These are phyloP conservation scores for Dromiciops gliroides DNA, from an alignment of 2,113 vertebrate genomes.

Conservation along the genomic window DNA sequence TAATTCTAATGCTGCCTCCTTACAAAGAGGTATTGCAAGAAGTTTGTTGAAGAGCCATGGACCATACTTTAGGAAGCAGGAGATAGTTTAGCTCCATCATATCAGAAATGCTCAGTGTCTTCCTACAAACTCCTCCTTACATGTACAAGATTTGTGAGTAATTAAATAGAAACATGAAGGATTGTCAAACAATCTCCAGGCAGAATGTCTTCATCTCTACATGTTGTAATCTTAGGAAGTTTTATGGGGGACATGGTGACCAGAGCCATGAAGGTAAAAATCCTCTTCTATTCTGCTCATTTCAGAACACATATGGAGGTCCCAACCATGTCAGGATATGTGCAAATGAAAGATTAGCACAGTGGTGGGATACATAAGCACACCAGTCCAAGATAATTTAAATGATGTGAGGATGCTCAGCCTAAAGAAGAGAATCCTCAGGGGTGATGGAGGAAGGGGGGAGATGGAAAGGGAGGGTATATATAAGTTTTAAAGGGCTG, in stretches of 20 bases:
- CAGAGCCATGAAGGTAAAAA: not conserved
- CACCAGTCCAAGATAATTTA: not conserved
- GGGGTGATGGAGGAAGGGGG: not conserved
- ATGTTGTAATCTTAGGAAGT: not conserved
- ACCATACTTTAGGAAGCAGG: constrained; percentile 81
- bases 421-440: not conserved
- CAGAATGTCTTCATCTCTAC: not conserved
- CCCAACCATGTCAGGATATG: not conserved
- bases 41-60: constrained; percentile 83
- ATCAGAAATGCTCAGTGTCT: not conserved
- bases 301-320: not conserved
- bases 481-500: not conserved
- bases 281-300: not conserved
- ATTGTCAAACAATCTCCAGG: accelerated
- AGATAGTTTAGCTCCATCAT: constrained; percentile 67
- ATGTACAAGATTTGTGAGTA: not conserved
- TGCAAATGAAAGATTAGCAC: not conserved
- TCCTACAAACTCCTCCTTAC: constrained; percentile 19
- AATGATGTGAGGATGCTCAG: not conserved
- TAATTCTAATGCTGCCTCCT: constrained; percentile 79
- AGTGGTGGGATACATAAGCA: not conserved
- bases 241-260: not conserved
- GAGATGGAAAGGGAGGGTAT: not conserved
- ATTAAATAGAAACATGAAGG: not conserved
- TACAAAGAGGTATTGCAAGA: constrained; percentile 79